Conservation (phyloP, 2,113 vertebrate genomes). For the Abramis brama region DNA sequence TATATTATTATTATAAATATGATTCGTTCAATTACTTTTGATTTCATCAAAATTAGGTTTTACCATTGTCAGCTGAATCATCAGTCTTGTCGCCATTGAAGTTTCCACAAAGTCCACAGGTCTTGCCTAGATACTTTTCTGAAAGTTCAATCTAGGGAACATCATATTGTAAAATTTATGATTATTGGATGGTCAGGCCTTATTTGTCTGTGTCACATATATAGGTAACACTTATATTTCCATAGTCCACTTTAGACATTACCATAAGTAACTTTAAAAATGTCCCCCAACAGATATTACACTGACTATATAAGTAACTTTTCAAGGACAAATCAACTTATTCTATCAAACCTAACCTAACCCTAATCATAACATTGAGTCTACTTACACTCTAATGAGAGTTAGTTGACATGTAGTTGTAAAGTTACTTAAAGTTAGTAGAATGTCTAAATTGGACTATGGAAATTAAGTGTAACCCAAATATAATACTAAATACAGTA, state of each 20-base stretch:
- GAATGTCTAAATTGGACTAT: not conserved
- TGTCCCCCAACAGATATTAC: not conserved
- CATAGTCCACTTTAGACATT: not conserved
- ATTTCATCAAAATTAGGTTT: not conserved
- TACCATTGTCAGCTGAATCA: slow-evolving; percentile 55
- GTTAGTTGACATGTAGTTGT: not conserved
- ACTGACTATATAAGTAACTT: not conserved
- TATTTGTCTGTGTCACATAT: not conserved
- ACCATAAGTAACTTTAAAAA: too few relatives aligned
- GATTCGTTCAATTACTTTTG: too few relatives aligned
- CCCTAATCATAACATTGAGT: not conserved
- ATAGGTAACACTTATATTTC: not conserved
- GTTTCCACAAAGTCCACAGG: slow-evolving; percentile 78
- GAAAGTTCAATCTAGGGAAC: slow-evolving; percentile 73
- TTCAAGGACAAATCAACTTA: not conserved
- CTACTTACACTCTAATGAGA: not conserved
- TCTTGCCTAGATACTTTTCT: slow-evolving; percentile 68
- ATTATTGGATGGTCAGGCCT: not conserved
- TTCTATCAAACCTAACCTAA: not conserved
- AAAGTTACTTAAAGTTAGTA: not conserved
- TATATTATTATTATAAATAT: not conserved
- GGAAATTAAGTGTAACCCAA: not conserved
- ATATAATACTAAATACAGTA: not conserved
- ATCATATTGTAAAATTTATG: not conserved
- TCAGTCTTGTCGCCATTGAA: slow-evolving; percentile 67